A percentile compares a stretch with the other conserved stretches of the same genome.
Conservation (phyloP, 1,140 invertebrate species). For the Drosophila hydei region DNA sequence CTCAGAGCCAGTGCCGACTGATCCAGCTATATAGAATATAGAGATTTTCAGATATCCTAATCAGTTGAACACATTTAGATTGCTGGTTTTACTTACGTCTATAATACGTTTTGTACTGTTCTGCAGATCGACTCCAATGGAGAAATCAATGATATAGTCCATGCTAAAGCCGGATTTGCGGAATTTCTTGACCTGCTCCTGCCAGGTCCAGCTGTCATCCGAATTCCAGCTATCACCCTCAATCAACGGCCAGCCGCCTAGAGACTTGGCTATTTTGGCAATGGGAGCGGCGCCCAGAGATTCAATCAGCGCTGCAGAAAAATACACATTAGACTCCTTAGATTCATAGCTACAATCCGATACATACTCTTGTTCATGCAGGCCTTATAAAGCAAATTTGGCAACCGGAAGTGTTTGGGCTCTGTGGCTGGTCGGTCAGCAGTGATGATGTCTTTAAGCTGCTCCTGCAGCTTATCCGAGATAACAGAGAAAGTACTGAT, state of each 20-base stretch:
- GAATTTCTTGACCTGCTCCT: constrained; percentile 92
- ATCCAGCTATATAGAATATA: constrained; percentile 89
- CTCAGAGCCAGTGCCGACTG: constrained; percentile 95
- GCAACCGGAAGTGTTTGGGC: constrained; percentile 89
- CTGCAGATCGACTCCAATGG: constrained; percentile 94
- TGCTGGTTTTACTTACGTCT: constrained; percentile 88
- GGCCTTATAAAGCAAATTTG: constrained; percentile 91
- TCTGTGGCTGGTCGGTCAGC: constrained; percentile 87
- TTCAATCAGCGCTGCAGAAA: constrained; percentile 88
- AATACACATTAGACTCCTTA: neutral
- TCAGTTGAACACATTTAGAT: neutral
- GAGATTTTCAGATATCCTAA: neutral
- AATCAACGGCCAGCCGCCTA: constrained; percentile 96
- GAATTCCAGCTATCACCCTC: constrained; percentile 91
- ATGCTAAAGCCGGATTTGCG: constrained; percentile 92
- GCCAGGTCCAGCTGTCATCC: constrained; percentile 90
- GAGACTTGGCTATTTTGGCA: constrained; percentile 87
- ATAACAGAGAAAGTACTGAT: constrained; percentile 92
- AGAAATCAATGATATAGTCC: constrained; percentile 97
- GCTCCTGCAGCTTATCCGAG: constrained; percentile 91
- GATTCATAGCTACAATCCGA: too few species aligned
- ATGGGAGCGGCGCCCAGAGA: constrained; percentile 89
- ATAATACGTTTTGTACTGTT: constrained; percentile 94
- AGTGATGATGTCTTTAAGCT: constrained; percentile 90
- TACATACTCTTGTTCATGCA: constrained; percentile 94